These are phyloP conservation scores for Dicranocentrus wangi DNA, from an alignment of 2,888 invertebrate genomes.

Conservation along the genomic window DNA sequence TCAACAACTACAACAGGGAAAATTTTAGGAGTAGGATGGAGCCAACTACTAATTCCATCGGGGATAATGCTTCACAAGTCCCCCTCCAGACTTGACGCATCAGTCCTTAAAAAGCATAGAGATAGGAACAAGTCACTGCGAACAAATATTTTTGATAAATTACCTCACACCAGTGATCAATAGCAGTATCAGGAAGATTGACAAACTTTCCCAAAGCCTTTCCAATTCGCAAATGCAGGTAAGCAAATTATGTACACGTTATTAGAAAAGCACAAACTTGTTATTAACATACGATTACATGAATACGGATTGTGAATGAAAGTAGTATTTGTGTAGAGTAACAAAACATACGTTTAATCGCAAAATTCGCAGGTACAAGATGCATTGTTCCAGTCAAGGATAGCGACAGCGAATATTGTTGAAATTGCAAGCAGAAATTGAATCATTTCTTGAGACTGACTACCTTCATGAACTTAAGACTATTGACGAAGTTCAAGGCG, in stretches of 20 bases:
- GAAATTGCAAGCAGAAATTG: slow-evolving; percentile 65
- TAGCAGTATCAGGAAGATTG: slow-evolving; percentile 65
- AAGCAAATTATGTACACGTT: no score
- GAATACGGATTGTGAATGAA: neutral
- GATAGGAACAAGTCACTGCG: slow-evolving; percentile 68
- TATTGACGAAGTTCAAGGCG: slow-evolving; percentile 48
- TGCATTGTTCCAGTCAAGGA: slow-evolving; percentile 68
- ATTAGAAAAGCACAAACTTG: no score
- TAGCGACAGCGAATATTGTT: slow-evolving; percentile 65
- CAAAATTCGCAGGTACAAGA: slow-evolving; percentile 68
- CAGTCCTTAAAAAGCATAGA: slow-evolving; percentile 64
- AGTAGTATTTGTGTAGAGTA: neutral
- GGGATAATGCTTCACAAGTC: slow-evolving; percentile 49
- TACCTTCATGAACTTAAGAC: slow-evolving; percentile 65
- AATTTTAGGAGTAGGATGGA: slow-evolving; percentile 43
- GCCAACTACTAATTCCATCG: slow-evolving; percentile 35
- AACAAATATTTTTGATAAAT: slow-evolving; percentile 67
- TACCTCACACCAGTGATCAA: slow-evolving; percentile 68
- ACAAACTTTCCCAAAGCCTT: slow-evolving; percentile 69
- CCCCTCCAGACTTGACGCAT: slow-evolving; percentile 51
- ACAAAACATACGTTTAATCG: no score
- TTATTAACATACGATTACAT: neutral
- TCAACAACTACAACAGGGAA: slow-evolving; percentile 41
- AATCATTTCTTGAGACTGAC: slow-evolving; percentile 63
- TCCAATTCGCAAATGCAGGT: slow-evolving; percentile 71